Percentiles rank a stretch among this genome's conserved stretches.
Evolutionary conservation across 2,113 vertebrate genomes (phyloP).

Genomic region (Chaetorhynchus papuensis): DNA sequence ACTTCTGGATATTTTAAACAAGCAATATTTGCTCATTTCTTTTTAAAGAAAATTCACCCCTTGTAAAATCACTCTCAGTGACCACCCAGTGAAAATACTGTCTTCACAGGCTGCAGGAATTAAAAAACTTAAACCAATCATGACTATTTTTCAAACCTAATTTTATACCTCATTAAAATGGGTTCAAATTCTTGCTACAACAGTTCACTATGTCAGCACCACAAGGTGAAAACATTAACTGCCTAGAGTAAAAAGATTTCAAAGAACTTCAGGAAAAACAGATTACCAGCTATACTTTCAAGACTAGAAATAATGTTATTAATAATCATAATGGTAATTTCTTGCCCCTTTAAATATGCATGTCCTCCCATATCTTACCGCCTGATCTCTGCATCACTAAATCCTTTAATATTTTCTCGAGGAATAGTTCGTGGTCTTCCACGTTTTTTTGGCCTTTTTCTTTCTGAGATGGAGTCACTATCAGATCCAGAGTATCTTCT

Average conservation of each 20-base stretch:
- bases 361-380: constrained; percentile 73
- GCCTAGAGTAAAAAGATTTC: neutral
- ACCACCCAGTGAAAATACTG: neutral
- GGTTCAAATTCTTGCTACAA: neutral
- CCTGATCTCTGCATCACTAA: constrained; percentile 95
- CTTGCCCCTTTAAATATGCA: neutral
- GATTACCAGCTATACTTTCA: neutral
- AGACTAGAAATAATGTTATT: neutral
- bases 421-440: constrained; percentile 95
- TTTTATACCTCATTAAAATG: neutral
- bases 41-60: neutral
- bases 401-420: constrained; percentile 97
- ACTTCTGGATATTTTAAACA: too few relatives aligned
- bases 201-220: neutral
- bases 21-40: neutral
- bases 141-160: neutral
- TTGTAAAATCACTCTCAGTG: neutral
- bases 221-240: neutral
- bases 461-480: constrained; percentile 90
- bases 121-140: neutral
- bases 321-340: neutral
- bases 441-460: constrained; percentile 93
- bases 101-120: neutral
- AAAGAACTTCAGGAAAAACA: neutral
- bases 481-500: constrained; percentile 94